Base-by-base conservation (phyloP, 2,797 vertebrate species). In the Smutsia temminckii region DNA sequence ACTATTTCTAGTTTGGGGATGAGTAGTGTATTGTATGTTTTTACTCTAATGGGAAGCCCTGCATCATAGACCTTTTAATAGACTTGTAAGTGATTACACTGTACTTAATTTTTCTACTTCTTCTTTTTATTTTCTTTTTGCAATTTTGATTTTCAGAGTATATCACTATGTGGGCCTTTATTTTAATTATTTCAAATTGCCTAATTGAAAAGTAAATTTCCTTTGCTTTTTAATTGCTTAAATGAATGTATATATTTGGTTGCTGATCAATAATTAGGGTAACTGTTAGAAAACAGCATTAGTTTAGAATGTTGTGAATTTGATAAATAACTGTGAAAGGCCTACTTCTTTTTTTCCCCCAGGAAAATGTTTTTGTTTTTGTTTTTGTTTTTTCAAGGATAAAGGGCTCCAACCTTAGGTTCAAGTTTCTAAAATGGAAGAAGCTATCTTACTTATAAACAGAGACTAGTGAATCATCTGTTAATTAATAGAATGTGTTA, bases 11-110 rank as follows among this genome's bases (percentile, higher is more conserved):
- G 92, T 89, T 96, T 75, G 55, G 77, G 29, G 51, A 68, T 98
- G 94, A 98, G 64, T 97, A 95, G 96, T 87, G 83, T 59, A 55
- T 49, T 95, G 92, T 90, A 61, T 77, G 78, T 89, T 94, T 94
- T 94, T 93, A 94, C 34, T 86, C 8, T 96, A 91, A 57, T 59
- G 78, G 78, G 89, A 93, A 91, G 69, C 17, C 55, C 72, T 83
- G 64, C 27, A 83, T 96, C 91, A 86, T 91, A 91, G 53, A 77
- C 29, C 71, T 83, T 96, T 96, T 94, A 83, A 74, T 91, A 94
- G 85, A 78, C 34, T 85, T 95, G 93, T 85, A 21, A 77, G 55
- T 89, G 53, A 85, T 93, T 87, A 57, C 63, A 75, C 78, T 93
- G 64, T 81, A 78, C 37, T 93, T 93, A 93, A 72, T 93, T 97